Base-by-base conservation (phyloP, 2,797 vertebrate species). In the Microctenopoma stevenorrisi region DNA sequence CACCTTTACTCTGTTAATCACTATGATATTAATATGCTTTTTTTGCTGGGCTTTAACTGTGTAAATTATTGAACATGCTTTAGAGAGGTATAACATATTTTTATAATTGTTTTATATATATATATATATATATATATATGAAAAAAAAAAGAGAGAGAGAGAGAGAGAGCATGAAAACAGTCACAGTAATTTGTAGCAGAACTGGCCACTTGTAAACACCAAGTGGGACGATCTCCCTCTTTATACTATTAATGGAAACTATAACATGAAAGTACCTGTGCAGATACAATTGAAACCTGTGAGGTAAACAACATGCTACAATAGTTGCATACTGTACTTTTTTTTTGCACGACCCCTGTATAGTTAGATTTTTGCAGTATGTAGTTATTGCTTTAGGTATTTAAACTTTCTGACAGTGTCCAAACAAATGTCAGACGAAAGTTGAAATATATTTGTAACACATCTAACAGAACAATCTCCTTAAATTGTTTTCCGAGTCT, bases 131-230 rank as follows among this genome's bases (percentile, higher is more conserved):
- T 1, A 22, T 18, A 18, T 18, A 18, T 18, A 18, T 18, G 18
- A 18, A 22, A 2, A 22, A 2, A 22, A 2, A 22, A 1, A 22
- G 22, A 22, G 22, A 22, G 22, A 22, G 22, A 22, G 22, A 22
- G 22, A 22, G 22, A 22, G 22, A 22, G 22, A 22, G 22, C 22
- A 22, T 22, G 22, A 73, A 86, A 85, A 85, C 56, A 54, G 67
- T 76, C 78, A 76, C 60, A 72, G 71, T 70, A 71, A 74, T 64
- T 69, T 77, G 66, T 76, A 76, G 72, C 73, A 59, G 33, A 8
- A 69, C 59, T 14, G 16, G 71, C 73, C 70, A 67, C 66, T 81
- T 84, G 71, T 82, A 85, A 87, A 83, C 81, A 84, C 35, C 9
- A 13, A 51, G 60, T 52, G 52, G 64, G 26, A 60, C 7, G n/a